Evolutionary conservation across 2,888 invertebrate genomes (phyloP).

Genomic region (Omphaloscelis lunosa): DNA sequence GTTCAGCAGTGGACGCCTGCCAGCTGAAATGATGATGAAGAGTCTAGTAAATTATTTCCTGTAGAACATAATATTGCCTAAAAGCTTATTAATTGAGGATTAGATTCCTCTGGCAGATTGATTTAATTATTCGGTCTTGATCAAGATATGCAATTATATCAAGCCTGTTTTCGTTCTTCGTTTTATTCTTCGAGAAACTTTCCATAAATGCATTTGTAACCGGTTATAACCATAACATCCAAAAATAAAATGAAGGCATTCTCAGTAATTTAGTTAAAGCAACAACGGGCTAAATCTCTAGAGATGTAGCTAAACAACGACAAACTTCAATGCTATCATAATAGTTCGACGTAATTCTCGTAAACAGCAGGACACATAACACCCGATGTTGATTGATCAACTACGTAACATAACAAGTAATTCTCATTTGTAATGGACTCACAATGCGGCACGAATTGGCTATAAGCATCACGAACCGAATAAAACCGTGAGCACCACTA

Average conservation of each 20-base stretch:
- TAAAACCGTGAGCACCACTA: conserved; percentile 22
- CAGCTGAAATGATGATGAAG: background rate
- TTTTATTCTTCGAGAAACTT: background rate
- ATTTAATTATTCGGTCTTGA: background rate
- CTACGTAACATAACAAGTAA: conserved; percentile 40
- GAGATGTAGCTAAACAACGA: conserved; percentile 9
- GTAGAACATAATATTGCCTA: background rate
- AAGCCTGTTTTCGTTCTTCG: background rate
- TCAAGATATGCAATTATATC: background rate
- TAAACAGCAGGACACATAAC: conserved; percentile 32
- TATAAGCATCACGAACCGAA: conserved; percentile 57
- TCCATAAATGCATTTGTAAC: background rate
- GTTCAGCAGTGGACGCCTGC: background rate
- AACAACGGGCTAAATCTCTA: background rate
- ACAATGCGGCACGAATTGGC: conserved; percentile 68
- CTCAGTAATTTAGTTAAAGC: background rate
- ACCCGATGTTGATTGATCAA: conserved; percentile 44
- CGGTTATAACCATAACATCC: background rate
- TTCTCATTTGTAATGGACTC: conserved; percentile 59
- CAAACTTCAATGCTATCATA: conserved; percentile 18
- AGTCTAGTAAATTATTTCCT: background rate
- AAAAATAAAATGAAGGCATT: background rate
- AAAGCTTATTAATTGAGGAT: conserved; percentile 1
- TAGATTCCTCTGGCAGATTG: background rate
- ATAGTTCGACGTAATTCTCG: conserved; percentile 4